Evolutionary conservation across 2,113 vertebrate genomes (phyloP).

Genomic region (Bos taurus): ARS-UCD2.0 NC_037357.1:6579501-6580000

Average conservation of each 20-base stretch:
- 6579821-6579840: neutral
- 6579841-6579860: neutral
- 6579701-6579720: neutral
- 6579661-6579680: neutral
- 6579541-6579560: neutral
- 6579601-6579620: neutral
- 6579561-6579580: neutral
- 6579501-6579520: neutral
- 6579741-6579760: neutral
- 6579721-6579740: neutral
- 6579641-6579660: neutral
- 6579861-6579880: neutral
- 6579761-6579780: neutral
- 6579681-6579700: neutral
- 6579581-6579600: neutral
- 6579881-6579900: neutral
- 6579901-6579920: neutral
- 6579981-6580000: neutral
- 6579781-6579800: neutral
- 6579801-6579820: neutral
- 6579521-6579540: neutral
- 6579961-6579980: neutral
- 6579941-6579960: neutral
- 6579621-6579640: neutral
- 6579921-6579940: neutral